Base-by-base conservation (phyloP, 2,113 vertebrate species). In the Cyprinodon tularosa region DNA sequence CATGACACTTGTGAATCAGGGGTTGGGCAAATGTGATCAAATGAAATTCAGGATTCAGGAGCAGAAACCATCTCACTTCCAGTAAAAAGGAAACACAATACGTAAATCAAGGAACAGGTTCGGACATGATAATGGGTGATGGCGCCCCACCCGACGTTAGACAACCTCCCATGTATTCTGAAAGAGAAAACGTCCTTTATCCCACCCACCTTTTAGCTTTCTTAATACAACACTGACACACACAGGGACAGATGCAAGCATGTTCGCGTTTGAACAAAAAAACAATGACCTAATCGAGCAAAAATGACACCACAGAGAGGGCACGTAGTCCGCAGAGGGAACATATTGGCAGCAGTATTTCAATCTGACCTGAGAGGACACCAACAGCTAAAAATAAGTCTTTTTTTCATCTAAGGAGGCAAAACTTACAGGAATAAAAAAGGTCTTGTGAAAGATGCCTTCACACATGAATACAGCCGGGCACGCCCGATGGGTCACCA, bases 81-180 rank as follows among this genome's bases (percentile, higher is more conserved):
- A 57, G 45, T 50, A 36, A 44, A 42, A 47, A 42, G 42, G 40
- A 48, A 62, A 65, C 47, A 71, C 60, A 29, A 12, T n/a, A 57
- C 74, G 69, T 69, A 47, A 45, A 68, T 15, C 20, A 40, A 68
- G 10, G 22, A 80, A 86, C 88, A 85, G 69, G 90, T 88, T 74
- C 76, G 45, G 81, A 74, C 90, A 75, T 45, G 86, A 71, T 82
- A 62, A 36, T 64, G 39, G 69, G 71, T 77, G 80, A 74, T 62
- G 80, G 63, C 42, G 84, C 80, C 66, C 2, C 81, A 47, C 88
- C 88, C 83, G 66, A 62, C 68, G 71, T 65, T 48, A 47, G 48
- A 39, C 42, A 84, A 53, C 29, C 3, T 64, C 38, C 67, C 39
- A 14, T 68, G 40, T 65, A 65, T 42, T 47, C 14, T 9, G 38